These are phyloP conservation scores for Acanthurus tractus DNA, from an alignment of 2,797 vertebrate species.

Conservation along the genomic window DNA sequence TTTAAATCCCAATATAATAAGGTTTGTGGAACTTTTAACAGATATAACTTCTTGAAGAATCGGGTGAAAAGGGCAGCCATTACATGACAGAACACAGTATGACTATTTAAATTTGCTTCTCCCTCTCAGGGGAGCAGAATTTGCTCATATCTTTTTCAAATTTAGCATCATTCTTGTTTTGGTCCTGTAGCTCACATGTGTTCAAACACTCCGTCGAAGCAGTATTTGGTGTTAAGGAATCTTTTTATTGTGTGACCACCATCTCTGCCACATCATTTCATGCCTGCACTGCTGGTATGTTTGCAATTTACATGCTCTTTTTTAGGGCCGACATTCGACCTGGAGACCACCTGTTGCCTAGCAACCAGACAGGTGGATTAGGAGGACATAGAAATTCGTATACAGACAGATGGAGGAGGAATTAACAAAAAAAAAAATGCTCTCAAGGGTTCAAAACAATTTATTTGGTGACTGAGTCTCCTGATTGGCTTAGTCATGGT, in stretches of 20 bases:
- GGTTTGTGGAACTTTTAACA: background rate
- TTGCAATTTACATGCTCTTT: slow-evolving; percentile 40
- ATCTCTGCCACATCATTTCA: slow-evolving; percentile 39
- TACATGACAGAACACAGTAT: slow-evolving; percentile 9
- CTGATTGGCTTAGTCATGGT: slow-evolving; percentile 3
- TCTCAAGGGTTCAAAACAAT: background rate
- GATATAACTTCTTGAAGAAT: background rate
- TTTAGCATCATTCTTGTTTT: no score
- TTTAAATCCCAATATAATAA: no score
- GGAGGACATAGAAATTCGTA: slow-evolving; percentile 21
- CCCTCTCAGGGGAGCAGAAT: slow-evolving; percentile 1
- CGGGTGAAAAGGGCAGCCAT: slow-evolving; percentile 12
- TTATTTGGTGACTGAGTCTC: background rate
- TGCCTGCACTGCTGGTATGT: background rate
- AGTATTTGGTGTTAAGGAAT: slow-evolving; percentile 13
- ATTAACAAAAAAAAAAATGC: background rate
- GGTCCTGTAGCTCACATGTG: no score
- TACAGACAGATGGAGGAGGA: slow-evolving; percentile 31
- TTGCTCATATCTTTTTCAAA: background rate
- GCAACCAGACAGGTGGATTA: slow-evolving; percentile 51
- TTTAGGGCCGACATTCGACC: slow-evolving; percentile 35
- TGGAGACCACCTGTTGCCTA: slow-evolving; percentile 44
- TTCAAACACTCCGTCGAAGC: no score
- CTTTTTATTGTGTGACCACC: slow-evolving; percentile 21
- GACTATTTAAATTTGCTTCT: slow-evolving; percentile 26